Base-by-base conservation (phyloP, 2,888 invertebrate genomes). In the Erannis defoliaria region DNA sequence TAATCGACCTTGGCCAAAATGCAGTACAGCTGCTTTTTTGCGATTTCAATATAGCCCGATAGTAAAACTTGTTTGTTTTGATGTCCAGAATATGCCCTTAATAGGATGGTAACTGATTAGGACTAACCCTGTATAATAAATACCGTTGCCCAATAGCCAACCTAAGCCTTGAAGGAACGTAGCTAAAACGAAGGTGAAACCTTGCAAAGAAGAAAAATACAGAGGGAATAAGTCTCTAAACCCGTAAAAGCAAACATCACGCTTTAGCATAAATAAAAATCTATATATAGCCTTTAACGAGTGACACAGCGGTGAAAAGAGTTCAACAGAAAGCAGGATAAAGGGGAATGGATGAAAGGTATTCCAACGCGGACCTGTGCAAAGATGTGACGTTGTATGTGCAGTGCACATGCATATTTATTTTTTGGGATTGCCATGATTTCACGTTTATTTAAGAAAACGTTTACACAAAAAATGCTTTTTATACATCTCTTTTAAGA, bases 301-400 rank as follows among this genome's bases (percentile, higher is more conserved):
- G 45, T 51, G 50, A 43, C 51, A 58, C 4, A 53, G 49, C 19
- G 48, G 59, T 68, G 63, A 68, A 68, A 68, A 62, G 65, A 62
- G 62, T 53, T 48, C 53, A 48, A 50, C 49, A 49, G 59, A 64
- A 62, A 61, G 58, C 66, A 42, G 61, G 45, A 61, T 61, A 61
- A 55, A 61, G 55, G 51, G 55, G 51, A 65, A 60, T 60, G 48
- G 23, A 58, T 65, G 62, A 55, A 62, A 65, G 49, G 62, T 51
- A 55, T 59, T 55, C 45, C 62, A 19, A 46, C 29, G 37, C 26
- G 42, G 48, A 42, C 18, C 48, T 64, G 35, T 55, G 55, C 29
- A 59, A 59, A 63, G 55, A 59, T 14, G 46, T 35, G 45, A 54
- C 31, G 14, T 51, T 10, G 8, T 16, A 50, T 42, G 9, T 10